Base-by-base conservation (phyloP, 1,140 invertebrate species). In the Riptortus pedestris region DNA sequence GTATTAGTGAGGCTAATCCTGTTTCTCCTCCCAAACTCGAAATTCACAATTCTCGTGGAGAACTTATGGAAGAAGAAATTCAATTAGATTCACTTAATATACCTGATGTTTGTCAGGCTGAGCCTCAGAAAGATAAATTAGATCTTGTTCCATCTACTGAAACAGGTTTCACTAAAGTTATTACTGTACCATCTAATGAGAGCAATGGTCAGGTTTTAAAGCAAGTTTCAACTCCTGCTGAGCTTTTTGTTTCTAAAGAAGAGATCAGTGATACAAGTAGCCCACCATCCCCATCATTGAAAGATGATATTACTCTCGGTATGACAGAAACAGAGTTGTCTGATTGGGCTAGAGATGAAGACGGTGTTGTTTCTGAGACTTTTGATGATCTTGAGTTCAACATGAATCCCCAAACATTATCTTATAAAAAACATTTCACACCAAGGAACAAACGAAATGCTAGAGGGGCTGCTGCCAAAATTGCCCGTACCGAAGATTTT, bases 321-420 rank as follows among this genome's bases (percentile, higher is more conserved):
- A 74, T 88, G 12, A 90, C 88, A 0, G 90, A 92, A 73, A 90
- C 88, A 0, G 89, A 91, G 71, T 74, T 90, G 12, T 91, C 88
- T 0, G 89, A 92, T 73, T 91, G 88, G 88, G 87, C 86, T 0
- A 79, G 83, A 1, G 88, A 90, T 67, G 84, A 83, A 66, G 84
- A 82, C 20, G 75, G 70, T 5, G 70, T 76, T 2, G 85, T 86
- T 0, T 82, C 86, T 2, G 86, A 88, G 65, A 85, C 87, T 70
- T 79, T 87, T 57, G 80, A 81, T 27, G 83, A 86, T 63, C 78
- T 80, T 43, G 83, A 83, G 51, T 80, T 83, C 59, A 67, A 65
- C 27, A 74, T 83, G 0, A 80, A 83, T 68, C 76, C 79, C 0
- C 76, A 79, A 57, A 78, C 76, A 65, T 73, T 79, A n/a, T 78